Base-by-base conservation (phyloP, 2,113 vertebrate species). In the Xenopus borealis region DNA sequence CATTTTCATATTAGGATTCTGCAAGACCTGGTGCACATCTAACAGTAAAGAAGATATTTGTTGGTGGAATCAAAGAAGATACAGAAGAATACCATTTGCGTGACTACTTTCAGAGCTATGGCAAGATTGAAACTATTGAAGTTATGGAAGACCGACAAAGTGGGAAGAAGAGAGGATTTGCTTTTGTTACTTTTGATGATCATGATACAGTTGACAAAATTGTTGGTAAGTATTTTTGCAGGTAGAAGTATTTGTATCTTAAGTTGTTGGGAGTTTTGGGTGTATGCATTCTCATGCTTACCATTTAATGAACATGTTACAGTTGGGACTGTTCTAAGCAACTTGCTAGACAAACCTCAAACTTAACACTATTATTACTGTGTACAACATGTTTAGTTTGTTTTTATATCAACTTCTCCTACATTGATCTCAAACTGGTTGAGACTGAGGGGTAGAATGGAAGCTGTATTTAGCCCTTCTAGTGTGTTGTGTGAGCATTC, bases 131-230 rank as follows among this genome's bases (percentile, higher is more conserved):
- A 88, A 94, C 91, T 79, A 92, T 98, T 83, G 97, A 98, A 83
- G 95, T 98, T 78, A 98, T 98, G 96, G 94, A 97, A 81, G 97
- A 98, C 59, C 92, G 96, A 30, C 91, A 94, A 72, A 96, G 95
- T 0, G 95, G 96, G 5, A 99, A 98, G 85, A 99, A 98, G 78
- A 92, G 97, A 85, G 97, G 97, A 69, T 99, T 99, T 62, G 95
- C 94, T 82, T 98, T 99, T 85, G 96, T 99, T 75, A 95, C 97
- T 33, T 99, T 98, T 69, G 95, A 98, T 82, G 97, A 99, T 89
- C 96, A 98, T 62, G 97, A 99, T 81, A 98, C 96, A 71, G 97
- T 98, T 79, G 97, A 99, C 86, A 99, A 99, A 92, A 98, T 98
- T 80, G 96, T 99, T 85, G 97, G 97, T 99, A 91, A 71, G 96